phyloP scores from a whole-genome alignment of 2,888 invertebrate species.

The Cerastis rubricosa region DNA sequence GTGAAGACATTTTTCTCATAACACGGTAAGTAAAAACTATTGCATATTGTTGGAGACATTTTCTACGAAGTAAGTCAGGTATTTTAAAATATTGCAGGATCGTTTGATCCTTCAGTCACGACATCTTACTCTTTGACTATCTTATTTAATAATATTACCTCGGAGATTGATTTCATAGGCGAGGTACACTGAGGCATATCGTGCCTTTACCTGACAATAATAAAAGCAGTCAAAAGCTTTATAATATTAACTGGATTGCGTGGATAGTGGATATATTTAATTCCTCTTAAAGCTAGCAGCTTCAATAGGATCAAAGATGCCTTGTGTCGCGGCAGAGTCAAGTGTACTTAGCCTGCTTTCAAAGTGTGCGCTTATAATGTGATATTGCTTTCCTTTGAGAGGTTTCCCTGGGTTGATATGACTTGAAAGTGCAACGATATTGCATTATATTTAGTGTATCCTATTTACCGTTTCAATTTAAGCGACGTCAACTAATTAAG shows the following conservation, averaged over 20 bases:
- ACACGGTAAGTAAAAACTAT: conserved; percentile 25
- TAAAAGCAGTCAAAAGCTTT: background rate
- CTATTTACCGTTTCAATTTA: background rate
- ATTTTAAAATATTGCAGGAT: conserved; percentile 4
- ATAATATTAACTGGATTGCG: conserved; percentile 1
- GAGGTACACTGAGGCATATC: background rate
- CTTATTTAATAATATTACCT: background rate
- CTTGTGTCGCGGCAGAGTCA: background rate
- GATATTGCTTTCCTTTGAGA: conserved; percentile 24
- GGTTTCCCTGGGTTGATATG: background rate
- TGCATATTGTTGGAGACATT: background rate
- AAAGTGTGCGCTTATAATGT: background rate
- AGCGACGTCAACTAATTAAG: background rate
- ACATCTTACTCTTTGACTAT: background rate
- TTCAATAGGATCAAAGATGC: conserved; percentile 8
- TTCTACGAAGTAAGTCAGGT: background rate
- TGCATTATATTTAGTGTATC: background rate
- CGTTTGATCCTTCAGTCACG: background rate
- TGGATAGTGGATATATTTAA: background rate
- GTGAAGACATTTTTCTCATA: background rate
- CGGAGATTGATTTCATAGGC: background rate
- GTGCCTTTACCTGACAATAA: background rate
- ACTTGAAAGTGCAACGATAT: conserved; percentile 17
- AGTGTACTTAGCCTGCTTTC: background rate
- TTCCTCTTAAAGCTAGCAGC: background rate